phyloP scores from a whole-genome alignment of 2,797 vertebrate species.

The Alectoris magna region DNA sequence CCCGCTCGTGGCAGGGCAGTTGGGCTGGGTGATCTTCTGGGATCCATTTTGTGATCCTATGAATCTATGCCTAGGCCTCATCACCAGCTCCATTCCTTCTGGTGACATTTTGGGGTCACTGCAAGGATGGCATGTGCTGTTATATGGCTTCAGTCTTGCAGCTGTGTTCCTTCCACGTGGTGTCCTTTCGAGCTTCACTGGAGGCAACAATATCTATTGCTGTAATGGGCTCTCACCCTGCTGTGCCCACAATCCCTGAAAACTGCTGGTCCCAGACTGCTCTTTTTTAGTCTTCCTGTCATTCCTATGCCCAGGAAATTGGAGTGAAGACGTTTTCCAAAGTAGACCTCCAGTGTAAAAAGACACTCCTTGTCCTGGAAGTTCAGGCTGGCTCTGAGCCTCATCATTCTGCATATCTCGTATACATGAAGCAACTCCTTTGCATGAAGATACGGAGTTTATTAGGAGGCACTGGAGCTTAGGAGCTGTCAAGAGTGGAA shows the following conservation, averaged over 20 bases:
- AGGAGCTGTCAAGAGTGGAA: conserved; percentile 50
- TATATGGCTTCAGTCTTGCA: not conserved
- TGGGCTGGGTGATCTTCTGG: not conserved
- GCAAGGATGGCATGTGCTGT: not conserved
- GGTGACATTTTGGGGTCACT: not conserved
- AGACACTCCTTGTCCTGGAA: conserved; percentile 21
- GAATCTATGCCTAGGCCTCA: not conserved
- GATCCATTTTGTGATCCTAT: not conserved
- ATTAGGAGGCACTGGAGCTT: conserved; percentile 50
- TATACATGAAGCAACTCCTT: conserved; percentile 47
- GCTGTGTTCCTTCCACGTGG: not conserved
- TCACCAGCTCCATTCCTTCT: not conserved
- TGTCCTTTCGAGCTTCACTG: not conserved
- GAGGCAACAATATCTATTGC: not conserved
- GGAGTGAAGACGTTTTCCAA: not conserved
- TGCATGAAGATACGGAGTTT: conserved; percentile 65
- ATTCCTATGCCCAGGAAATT: not conserved
- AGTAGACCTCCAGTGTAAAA: not conserved
- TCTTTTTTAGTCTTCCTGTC: not conserved
- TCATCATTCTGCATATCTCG: not conserved
- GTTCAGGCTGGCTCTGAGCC: conserved; percentile 30
- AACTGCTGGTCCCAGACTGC: not conserved
- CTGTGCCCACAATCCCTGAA: not conserved
- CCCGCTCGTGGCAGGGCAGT: not conserved
- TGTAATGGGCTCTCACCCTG: not conserved